phyloP scores from a whole-genome alignment of 1,140 invertebrate species.

The Euwallacea fornicatus region DNA sequence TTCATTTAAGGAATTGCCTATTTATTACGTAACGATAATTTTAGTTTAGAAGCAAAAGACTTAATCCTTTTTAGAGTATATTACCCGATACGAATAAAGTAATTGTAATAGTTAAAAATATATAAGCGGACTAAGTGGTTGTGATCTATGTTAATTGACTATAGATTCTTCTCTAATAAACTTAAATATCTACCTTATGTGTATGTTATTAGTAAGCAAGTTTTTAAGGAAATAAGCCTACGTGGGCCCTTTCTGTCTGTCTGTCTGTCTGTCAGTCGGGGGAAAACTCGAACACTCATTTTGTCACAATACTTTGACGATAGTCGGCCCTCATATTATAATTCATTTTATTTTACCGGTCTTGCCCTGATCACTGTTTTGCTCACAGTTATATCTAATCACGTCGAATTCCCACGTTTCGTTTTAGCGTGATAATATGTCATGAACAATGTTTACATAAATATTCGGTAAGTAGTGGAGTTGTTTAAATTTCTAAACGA shows the following conservation, averaged over 20 bases:
- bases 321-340: no score
- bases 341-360: no score
- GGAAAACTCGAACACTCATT: constrained; percentile 26
- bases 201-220: constrained; percentile 33
- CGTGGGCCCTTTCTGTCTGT: constrained; percentile 23
- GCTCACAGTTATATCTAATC: background rate
- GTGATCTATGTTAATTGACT: constrained; percentile 37
- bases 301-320: background rate
- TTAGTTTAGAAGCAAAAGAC: constrained; percentile 35
- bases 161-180: constrained; percentile 34
- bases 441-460: no score
- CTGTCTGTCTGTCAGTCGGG: constrained; percentile 10
- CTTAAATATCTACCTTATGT: constrained; percentile 32
- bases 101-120: constrained; percentile 32
- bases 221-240: constrained; percentile 28
- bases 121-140: constrained; percentile 34
- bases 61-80: constrained; percentile 34
- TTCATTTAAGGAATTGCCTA: constrained; percentile 19
- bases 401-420: no score
- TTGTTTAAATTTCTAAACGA: no score
- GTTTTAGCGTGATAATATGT: no score
- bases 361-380: background rate
- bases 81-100: constrained; percentile 24
- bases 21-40: constrained; percentile 26
- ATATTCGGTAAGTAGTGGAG: no score